Evolutionary conservation across 2,797 vertebrate species (phyloP).

Genomic region (Scolopax rusticola): DNA sequence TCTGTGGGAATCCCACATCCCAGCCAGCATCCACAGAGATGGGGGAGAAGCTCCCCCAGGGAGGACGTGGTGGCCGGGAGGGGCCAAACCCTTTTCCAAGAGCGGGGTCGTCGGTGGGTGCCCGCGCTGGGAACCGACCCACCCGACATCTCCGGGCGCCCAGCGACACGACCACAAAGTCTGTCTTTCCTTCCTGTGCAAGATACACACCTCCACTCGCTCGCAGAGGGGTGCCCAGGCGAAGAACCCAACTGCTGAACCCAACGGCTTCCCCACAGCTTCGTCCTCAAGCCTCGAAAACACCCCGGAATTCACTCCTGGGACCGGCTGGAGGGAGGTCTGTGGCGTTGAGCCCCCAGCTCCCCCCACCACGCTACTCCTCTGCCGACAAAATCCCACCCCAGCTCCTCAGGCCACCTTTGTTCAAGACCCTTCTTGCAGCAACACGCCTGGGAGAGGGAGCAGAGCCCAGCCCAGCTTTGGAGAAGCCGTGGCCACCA

Average conservation of each 20-base stretch:
- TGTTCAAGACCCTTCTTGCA: not conserved
- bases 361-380: not conserved
- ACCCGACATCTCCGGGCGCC: fast-evolving
- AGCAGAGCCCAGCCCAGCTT: not conserved
- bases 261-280: not conserved
- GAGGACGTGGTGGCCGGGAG: fast-evolving
- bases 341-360: not conserved
- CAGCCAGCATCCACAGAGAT: fast-evolving
- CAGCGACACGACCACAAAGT: not conserved
- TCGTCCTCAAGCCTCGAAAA: fast-evolving
- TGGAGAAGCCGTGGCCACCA: not conserved
- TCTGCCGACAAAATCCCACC: not conserved
- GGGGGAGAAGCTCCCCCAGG: not conserved
- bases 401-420: not conserved
- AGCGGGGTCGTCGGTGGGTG: not conserved
- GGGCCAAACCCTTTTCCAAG: not conserved
- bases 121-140: not conserved
- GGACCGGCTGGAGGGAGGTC: fast-evolving
- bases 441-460: not conserved
- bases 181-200: slow-evolving; percentile 53
- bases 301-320: not conserved
- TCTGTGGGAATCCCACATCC: not conserved
- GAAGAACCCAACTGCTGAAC: not conserved
- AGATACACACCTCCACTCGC: not conserved
- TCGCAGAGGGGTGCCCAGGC: not conserved